phyloP scores from a whole-genome alignment of 1,140 invertebrate species.

The Cardiocondyla obscurior region DNA sequence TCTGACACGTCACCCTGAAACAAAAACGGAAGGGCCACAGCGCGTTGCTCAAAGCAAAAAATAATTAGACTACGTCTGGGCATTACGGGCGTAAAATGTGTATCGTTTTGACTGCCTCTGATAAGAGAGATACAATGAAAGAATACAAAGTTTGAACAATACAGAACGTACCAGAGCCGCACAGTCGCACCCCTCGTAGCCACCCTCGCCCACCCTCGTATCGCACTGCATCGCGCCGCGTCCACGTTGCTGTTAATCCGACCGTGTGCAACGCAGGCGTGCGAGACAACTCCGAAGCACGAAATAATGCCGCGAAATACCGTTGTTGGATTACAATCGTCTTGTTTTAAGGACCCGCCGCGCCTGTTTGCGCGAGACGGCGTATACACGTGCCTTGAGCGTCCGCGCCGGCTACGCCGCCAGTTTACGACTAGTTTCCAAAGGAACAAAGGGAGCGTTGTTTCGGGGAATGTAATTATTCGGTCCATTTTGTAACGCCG shows the following conservation, averaged over 20 bases:
- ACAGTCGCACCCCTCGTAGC: neutral
- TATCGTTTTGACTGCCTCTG: neutral
- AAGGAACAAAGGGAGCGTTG: constrained; percentile 65
- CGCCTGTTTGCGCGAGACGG: constrained; percentile 17
- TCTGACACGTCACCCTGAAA: neutral
- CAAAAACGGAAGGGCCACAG: neutral
- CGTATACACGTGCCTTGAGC: constrained; percentile 9
- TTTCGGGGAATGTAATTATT: constrained; percentile 66
- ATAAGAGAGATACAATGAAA: constrained; percentile 13
- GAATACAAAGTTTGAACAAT: constrained; percentile 34
- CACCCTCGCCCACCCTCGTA: neutral
- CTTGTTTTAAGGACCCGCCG: constrained; percentile 44
- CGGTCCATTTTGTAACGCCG: constrained; percentile 58
- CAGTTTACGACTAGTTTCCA: constrained; percentile 68
- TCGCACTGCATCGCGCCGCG: constrained; percentile 1
- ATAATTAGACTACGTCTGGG: constrained; percentile 5
- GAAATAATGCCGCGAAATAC: constrained; percentile 60
- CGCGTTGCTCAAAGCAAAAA: neutral
- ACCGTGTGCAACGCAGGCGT: constrained; percentile 31
- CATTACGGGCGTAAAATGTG: constrained; percentile 13
- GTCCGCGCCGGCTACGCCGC: neutral
- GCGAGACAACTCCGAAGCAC: constrained; percentile 55
- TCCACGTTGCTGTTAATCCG: constrained; percentile 45
- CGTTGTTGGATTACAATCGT: constrained; percentile 51
- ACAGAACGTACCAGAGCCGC: neutral